Evolutionary conservation across 2,888 invertebrate genomes (phyloP).

Genomic region (Erpobdella octoculata): DNA sequence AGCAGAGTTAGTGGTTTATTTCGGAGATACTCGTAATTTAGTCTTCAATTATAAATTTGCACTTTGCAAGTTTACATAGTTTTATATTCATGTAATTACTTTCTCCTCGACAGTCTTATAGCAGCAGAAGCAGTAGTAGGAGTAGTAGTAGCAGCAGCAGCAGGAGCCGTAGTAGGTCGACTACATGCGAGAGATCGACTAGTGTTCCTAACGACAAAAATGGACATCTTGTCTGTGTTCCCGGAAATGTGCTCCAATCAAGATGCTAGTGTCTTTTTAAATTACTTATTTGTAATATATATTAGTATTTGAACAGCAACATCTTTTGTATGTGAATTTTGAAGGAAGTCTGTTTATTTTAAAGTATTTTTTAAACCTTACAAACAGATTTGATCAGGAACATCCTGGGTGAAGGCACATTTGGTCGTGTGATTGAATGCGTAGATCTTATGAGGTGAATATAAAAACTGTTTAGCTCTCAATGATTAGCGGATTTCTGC

Average conservation of each 20-base stretch:
- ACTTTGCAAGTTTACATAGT: neutral
- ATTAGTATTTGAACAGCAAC: too few species aligned
- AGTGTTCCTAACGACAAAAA: slow-evolving; percentile 77
- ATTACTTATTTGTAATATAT: too few species aligned
- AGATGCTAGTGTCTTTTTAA: slow-evolving; percentile 57
- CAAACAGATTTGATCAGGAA: slow-evolving; percentile 88
- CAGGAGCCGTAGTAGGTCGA: slow-evolving; percentile 6
- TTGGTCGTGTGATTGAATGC: slow-evolving; percentile 99
- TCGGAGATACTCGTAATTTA: neutral
- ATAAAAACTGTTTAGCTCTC: too few species aligned
- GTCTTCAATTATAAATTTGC: neutral
- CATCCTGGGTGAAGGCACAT: slow-evolving; percentile 98
- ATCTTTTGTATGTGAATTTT: too few species aligned
- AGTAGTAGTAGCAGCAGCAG: slow-evolving; percentile 26
- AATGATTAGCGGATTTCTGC: too few species aligned
- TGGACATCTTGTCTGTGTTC: slow-evolving; percentile 98
- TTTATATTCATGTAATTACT: neutral
- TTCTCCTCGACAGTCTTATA: neutral
- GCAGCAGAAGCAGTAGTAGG: neutral
- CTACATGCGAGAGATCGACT: slow-evolving; percentile 5
- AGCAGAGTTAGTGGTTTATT: neutral
- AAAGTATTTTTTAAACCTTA: too few species aligned
- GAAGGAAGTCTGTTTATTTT: too few species aligned
- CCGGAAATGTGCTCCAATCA: slow-evolving; percentile 96
- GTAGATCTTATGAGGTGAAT: slow-evolving; percentile 85